Percentiles rank a stretch among this genome's conserved stretches.
Evolutionary conservation across 2,888 invertebrate species (phyloP).

Genomic region (Gymnosoma rotundatum): DNA sequence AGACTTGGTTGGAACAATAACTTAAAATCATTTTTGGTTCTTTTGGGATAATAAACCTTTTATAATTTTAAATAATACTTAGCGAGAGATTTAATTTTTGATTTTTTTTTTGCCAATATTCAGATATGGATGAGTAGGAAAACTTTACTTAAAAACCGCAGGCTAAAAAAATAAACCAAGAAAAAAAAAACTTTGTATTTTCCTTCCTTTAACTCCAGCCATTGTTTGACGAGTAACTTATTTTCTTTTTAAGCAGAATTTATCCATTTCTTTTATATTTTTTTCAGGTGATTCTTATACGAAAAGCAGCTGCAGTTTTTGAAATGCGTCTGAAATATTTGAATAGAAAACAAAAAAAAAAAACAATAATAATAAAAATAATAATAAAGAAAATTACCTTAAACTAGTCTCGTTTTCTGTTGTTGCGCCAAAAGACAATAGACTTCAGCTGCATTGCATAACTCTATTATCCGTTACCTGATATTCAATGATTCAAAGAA

Average conservation of each 20-base stretch:
- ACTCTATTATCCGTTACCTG: slow-evolving; percentile 57
- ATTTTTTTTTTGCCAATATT: background rate
- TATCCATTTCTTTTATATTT: background rate
- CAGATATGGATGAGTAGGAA: background rate
- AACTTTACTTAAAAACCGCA: slow-evolving; percentile 20
- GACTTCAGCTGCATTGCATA: slow-evolving; percentile 56
- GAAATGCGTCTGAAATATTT: slow-evolving; percentile 13
- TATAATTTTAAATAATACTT: background rate
- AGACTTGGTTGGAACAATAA: slow-evolving; percentile 2
- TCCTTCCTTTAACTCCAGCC: background rate
- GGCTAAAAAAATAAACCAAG: slow-evolving; percentile 11
- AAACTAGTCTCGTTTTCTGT: slow-evolving; percentile 40
- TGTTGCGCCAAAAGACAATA: slow-evolving; percentile 37
- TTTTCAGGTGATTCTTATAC: background rate
- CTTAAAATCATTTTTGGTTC: slow-evolving; percentile 27
- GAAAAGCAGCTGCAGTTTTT: slow-evolving; percentile 40
- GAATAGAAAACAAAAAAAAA: background rate
- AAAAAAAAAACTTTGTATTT: background rate
- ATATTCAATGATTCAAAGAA: slow-evolving; percentile 21
- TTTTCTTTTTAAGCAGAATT: slow-evolving; percentile 28
- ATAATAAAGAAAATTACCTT: slow-evolving; percentile 32
- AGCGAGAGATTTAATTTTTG: slow-evolving; percentile 17
- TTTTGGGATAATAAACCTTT: slow-evolving; percentile 31
- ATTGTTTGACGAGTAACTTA: slow-evolving; percentile 17
- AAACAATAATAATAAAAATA: slow-evolving; percentile 4